Base-by-base conservation (phyloP, 1,140 invertebrate genomes). In the Drosophila erecta region DNA sequence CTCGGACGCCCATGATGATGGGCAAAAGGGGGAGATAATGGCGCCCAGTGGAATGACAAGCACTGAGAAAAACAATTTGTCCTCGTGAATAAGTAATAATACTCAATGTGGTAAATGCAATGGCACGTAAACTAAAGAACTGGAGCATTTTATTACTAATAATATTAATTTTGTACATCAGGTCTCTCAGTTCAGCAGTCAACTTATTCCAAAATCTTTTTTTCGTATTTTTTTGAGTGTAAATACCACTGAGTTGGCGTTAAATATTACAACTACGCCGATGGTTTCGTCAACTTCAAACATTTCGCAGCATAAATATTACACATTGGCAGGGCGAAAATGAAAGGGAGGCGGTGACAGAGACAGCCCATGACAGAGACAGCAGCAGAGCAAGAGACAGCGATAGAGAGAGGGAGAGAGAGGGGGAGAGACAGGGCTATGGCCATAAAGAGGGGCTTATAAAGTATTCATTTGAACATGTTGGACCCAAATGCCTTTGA, bases 381-480 rank as follows among this genome's bases (percentile, higher is more conserved):
- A 11, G 38, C 55, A 33, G 17, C 17, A 20, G 0, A 55, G 20
- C 24, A 37, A 43, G 54, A 20, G 24, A 41, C 6, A 35, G 40
- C 35, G 3, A 33, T 11, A 59, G 30, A 7, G 12, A 40, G 46
- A 27, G 22, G 27, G 24, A 44, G 3, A 11, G 24, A 64, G 35
- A 44, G 10, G 35, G 17, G 54, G 15, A 12, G 17, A 71, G 12
- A 49, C 20, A 41, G 37, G 24, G n/a, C 46, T 27, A 15, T 20
- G 38, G 38, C 47, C 65, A 59, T 73, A 59, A 51, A 51, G 61
- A 66, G 60, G 67, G 69, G 65, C 79, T 89, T 87, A 89, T 87
- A 87, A 87, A 89, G 86, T 79, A 87, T 87, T 87, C 84, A 87
- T 87, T 83, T 73, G 79, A 53, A 87, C 75, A 83, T 89, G 84